Base-by-base conservation (phyloP, 2,797 vertebrate species). In the Gymnothorax reevesii region DNA sequence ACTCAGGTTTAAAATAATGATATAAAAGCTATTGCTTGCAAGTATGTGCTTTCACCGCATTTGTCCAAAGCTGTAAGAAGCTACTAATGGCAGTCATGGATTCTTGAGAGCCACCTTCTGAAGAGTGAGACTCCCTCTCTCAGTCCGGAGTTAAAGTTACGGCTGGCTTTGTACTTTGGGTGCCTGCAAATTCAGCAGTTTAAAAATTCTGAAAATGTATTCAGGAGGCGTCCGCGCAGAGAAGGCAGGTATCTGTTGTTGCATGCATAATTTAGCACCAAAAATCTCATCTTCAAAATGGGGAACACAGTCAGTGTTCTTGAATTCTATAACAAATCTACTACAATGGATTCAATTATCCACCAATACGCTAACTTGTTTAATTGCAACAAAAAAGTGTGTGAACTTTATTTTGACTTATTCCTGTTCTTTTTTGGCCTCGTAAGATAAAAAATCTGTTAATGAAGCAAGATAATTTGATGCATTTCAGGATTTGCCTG, bases 1-100 rank as follows among this genome's bases (percentile, higher is more conserved):
- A 87, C 60, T 75, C 64, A 80, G 10, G 27, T 12, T 27, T 27
- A 82, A 82, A 75, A 33, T 4, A 20, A 7, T 10, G 33, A 42
- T 64, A 33, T n/a, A 3, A 66, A 83, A 49, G 85, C 62, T 57
- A 69, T 82, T 86, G 79, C 79, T 69, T 83, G 57, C 79, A 64
- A 73, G 57, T 73, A 54, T 57, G 59, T 3, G 55, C 15, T 73
- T 25, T 73, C 69, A 20, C 25, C 66, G 17, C 33, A 55, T 52
- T 22, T 54, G 62, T 69, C 12, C 33, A 5, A 66, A 73, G 9
- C 57, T 12, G 52, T 25, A 25, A 27, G 33, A 5, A 69, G 20
- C 0, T 17, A 17, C 17, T 13, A 86, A 22, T 42, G 3, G 42
- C 10, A 52, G 62, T 25, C 20, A 1, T n/a, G 52, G 25, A 20